Evolutionary conservation across 1,140 invertebrate genomes (phyloP).

Genomic region (Orchesella cincta): DNA sequence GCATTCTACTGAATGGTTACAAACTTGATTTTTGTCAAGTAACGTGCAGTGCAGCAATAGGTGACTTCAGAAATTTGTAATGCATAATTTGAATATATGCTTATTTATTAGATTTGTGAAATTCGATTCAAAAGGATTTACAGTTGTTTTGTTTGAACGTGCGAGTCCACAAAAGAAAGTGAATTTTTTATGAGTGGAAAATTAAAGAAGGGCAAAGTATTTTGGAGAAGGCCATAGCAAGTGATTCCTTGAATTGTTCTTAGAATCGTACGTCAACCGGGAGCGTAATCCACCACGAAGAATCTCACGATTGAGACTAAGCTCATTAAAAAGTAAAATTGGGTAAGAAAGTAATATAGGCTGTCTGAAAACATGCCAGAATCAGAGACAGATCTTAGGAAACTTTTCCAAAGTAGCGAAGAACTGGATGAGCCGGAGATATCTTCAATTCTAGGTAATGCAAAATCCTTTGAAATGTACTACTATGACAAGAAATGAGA

Average conservation of each 20-base stretch:
- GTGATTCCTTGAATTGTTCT: too few species aligned
- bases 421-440: constrained; percentile 43
- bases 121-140: not conserved
- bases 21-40: not conserved
- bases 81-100: not conserved
- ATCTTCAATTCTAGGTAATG: constrained; percentile 38
- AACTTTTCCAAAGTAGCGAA: constrained; percentile 43
- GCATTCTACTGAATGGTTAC: not conserved
- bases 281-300: too few species aligned
- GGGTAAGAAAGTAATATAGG: not conserved
- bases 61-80: too few species aligned
- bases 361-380: constrained; percentile 20
- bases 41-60: not conserved
- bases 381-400: constrained; percentile 29
- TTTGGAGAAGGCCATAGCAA: too few species aligned
- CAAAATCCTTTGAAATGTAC: too few species aligned
- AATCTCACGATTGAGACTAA: too few species aligned
- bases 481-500: too few species aligned
- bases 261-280: too few species aligned
- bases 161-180: not conserved
- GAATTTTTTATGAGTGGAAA: not conserved
- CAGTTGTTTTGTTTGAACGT: not conserved
- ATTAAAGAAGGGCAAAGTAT: not conserved
- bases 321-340: constrained; percentile 22
- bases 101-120: not conserved